phyloP scores from a whole-genome alignment of 2,888 invertebrate species.

The Portevinia maculata region DNA sequence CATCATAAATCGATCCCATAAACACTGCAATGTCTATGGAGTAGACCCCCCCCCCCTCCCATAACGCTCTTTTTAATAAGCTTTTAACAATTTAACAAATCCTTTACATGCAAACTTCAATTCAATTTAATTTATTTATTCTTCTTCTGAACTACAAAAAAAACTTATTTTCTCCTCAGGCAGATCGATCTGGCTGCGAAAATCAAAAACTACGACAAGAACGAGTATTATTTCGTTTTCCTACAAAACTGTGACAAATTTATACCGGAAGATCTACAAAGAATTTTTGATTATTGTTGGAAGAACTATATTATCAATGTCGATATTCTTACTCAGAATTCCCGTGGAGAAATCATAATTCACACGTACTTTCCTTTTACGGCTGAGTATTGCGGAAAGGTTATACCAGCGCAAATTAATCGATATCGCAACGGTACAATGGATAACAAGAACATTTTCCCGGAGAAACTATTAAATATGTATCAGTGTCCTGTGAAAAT shows the following conservation, averaged over 20 bases:
- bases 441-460: constrained; percentile 75
- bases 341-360: constrained; percentile 76
- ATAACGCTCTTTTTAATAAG: too few species aligned
- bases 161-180: too few species aligned
- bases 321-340: constrained; percentile 78
- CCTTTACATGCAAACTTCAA: too few species aligned
- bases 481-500: constrained; percentile 75
- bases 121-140: too few species aligned
- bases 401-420: constrained; percentile 75
- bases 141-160: too few species aligned
- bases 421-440: constrained; percentile 73
- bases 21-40: too few species aligned
- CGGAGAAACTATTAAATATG: constrained; percentile 76
- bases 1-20: too few species aligned
- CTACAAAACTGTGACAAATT: constrained; percentile 76
- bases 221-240: constrained; percentile 79
- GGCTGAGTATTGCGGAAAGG: constrained; percentile 71
- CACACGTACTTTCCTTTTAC: constrained; percentile 78
- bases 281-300: constrained; percentile 78
- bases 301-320: constrained; percentile 78
- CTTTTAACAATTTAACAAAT: too few species aligned
- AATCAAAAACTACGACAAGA: constrained; percentile 75
- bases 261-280: constrained; percentile 75
- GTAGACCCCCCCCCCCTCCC: too few species aligned
- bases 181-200: constrained; percentile 76